These are phyloP conservation scores for Lithophane semibrunnea DNA, from an alignment of 2,888 invertebrate species.

Conservation along the genomic window DNA sequence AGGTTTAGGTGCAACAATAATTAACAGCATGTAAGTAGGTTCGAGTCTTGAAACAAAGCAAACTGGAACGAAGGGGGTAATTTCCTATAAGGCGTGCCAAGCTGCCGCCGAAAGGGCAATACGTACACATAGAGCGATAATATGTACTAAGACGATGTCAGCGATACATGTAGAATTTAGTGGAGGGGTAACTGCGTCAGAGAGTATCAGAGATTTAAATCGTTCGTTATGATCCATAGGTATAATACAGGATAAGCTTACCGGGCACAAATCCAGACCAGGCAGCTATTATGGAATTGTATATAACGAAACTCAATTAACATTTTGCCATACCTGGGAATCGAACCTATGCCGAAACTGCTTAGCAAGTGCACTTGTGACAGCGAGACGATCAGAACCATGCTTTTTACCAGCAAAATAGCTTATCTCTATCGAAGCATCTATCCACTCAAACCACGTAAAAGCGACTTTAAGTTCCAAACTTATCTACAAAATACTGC, in stretches of 20 bases:
- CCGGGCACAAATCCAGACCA: too few species aligned
- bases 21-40: slow-evolving; percentile 52
- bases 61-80: slow-evolving; percentile 74
- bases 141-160: background rate
- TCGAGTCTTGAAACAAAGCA: slow-evolving; percentile 64
- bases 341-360: too few species aligned
- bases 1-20: slow-evolving; percentile 57
- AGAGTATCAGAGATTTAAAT: background rate
- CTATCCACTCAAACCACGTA: too few species aligned
- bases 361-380: too few species aligned
- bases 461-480: background rate
- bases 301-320: too few species aligned
- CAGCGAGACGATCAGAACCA: too few species aligned
- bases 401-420: too few species aligned
- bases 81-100: slow-evolving; percentile 70
- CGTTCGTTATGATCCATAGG: too few species aligned
- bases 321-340: too few species aligned
- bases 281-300: too few species aligned
- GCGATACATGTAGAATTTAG: background rate
- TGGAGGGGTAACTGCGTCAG: background rate
- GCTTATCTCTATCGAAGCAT: too few species aligned
- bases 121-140: slow-evolving; percentile 49
- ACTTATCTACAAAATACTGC: background rate
- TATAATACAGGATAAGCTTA: too few species aligned
- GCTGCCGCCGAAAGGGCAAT: slow-evolving; percentile 24